Conservation (phyloP, 2,797 vertebrate genomes). For the Cephalopachus bancanus region DNA sequence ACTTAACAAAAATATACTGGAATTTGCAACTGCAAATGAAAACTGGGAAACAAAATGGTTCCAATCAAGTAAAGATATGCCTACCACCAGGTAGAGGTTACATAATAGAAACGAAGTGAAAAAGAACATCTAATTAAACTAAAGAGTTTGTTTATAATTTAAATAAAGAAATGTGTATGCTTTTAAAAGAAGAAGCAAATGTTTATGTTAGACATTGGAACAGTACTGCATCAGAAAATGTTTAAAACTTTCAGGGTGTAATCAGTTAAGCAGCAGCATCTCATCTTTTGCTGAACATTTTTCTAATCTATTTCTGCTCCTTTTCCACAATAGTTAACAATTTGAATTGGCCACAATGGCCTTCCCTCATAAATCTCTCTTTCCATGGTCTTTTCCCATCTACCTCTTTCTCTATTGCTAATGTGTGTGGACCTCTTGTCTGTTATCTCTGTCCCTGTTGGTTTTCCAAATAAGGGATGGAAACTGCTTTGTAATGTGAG, state of each 20-base stretch:
- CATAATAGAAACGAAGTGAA: not conserved
- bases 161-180: not conserved
- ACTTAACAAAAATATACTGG: slow-evolving; percentile 4
- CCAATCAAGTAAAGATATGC: not conserved
- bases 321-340: not conserved
- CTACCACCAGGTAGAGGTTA: not conserved
- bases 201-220: not conserved
- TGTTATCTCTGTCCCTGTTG: not conserved
- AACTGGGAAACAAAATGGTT: not conserved
- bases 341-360: not conserved
- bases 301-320: not conserved
- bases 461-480: not conserved
- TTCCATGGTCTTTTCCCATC: not conserved
- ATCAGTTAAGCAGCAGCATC: not conserved
- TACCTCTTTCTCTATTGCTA: not conserved
- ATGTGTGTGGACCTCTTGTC: not conserved
- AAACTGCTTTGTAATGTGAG: not conserved
- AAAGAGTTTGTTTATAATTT: not conserved
- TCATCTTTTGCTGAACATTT: not conserved
- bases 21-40: not conserved
- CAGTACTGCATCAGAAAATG: not conserved
- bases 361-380: not conserved
- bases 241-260: not conserved
- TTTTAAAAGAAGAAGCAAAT: not conserved
- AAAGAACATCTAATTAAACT: not conserved